Percentiles rank a stretch among this genome's conserved stretches.
Evolutionary conservation across 1,140 invertebrate genomes (phyloP).

Genomic region (Trinorchestia longiramus): DNA sequence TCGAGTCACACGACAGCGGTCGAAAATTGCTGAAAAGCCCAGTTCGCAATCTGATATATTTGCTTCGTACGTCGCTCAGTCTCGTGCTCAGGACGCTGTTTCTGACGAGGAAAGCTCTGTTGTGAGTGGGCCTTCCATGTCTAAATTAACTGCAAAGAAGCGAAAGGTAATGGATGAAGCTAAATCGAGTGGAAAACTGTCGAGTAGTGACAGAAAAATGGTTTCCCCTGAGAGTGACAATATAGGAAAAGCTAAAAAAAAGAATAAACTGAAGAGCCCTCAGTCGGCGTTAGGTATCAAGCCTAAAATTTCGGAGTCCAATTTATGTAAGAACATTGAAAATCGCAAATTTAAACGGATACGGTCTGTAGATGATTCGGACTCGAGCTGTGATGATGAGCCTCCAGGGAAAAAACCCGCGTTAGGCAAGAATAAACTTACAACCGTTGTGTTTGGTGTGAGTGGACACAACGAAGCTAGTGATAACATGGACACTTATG

Average conservation of each 20-base stretch:
- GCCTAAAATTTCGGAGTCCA: neutral
- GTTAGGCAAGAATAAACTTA: neutral
- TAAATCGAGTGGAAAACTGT: neutral
- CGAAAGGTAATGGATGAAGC: conserved; percentile 3
- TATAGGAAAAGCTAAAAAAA: neutral
- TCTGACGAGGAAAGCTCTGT: neutral
- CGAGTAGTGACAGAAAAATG: neutral
- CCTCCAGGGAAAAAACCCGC: neutral
- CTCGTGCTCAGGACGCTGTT: neutral
- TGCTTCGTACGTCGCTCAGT: neutral
- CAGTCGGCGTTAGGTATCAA: neutral
- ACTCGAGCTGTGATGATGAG: neutral
- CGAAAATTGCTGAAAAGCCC: neutral
- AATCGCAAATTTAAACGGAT: conserved; percentile 1
- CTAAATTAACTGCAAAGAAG: neutral
- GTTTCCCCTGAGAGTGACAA: neutral
- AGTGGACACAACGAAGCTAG: neutral
- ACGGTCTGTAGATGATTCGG: neutral
- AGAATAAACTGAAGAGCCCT: neutral
- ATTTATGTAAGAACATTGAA: neutral
- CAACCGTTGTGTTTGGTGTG: neutral
- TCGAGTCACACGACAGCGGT: neutral
- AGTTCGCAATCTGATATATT: conserved; percentile 11
- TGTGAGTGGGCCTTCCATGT: neutral
- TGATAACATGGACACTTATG: neutral